Percentiles rank a stretch among this genome's conserved stretches.
Evolutionary conservation across 2,113 vertebrate species (phyloP).

Genomic region (Rhineura floridana): DNA sequence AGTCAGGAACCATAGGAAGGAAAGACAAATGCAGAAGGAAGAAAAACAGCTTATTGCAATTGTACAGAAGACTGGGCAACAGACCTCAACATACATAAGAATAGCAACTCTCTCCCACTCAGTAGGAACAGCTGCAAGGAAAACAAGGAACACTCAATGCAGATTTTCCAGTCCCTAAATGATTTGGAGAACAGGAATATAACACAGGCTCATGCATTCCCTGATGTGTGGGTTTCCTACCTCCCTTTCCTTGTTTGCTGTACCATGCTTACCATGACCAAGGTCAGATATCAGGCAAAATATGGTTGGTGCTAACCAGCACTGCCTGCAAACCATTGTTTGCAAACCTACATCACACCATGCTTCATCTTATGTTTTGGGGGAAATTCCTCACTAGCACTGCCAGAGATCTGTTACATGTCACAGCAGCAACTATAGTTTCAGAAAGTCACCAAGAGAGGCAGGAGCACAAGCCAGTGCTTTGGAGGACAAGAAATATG

Average conservation of each 20-base stretch:
- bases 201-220: too few species aligned
- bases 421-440: not conserved
- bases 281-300: not conserved
- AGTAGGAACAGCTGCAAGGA: not conserved
- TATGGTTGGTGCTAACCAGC: not conserved
- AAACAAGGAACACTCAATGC: not conserved
- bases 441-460: not conserved
- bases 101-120: too few species aligned
- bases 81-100: too few species aligned
- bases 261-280: too few species aligned
- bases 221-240: not conserved
- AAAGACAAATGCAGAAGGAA: too few species aligned
- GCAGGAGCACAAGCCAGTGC: not conserved
- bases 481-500: not conserved
- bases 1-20: too few species aligned
- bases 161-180: not conserved
- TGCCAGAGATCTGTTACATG: not conserved
- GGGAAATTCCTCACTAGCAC: too few species aligned
- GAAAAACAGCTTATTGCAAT: too few species aligned
- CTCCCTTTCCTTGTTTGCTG: not conserved
- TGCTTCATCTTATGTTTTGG: not conserved
- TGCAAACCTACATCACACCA: not conserved
- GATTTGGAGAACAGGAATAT: not conserved
- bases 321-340: not conserved
- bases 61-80: too few species aligned